Conservation (phyloP, 1,140 invertebrate genomes). For the Bombyx mori region DNA sequence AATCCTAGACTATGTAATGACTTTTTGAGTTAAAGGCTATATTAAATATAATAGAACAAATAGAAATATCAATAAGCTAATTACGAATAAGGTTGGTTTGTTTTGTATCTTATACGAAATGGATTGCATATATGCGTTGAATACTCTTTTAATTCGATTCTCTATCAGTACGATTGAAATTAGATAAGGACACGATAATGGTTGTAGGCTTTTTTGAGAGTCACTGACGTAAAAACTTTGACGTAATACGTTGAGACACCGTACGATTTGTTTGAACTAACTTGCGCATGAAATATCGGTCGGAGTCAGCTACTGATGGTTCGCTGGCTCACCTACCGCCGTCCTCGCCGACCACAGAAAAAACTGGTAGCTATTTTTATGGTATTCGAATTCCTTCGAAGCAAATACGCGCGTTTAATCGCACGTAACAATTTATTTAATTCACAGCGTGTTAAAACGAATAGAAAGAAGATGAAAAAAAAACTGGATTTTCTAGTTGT, state of each 20-base stretch:
- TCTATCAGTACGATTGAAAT: no score
- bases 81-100: no score
- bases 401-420: conserved; percentile 65
- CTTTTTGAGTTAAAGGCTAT: no score
- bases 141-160: no score
- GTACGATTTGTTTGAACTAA: conserved; percentile 68
- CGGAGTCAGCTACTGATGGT: conserved; percentile 63
- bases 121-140: no score
- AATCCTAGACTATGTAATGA: no score
- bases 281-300: conserved; percentile 49
- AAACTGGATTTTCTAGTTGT: conserved; percentile 21
- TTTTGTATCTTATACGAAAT: no score
- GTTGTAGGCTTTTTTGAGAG: conserved; percentile 1
- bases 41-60: no score
- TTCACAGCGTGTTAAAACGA: conserved; percentile 29
- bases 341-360: conserved; percentile 24
- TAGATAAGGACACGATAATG: no score
- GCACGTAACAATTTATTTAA: conserved; percentile 62
- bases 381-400: conserved; percentile 60
- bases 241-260: conserved; percentile 55
- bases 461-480: conserved; percentile 7
- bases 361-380: conserved; percentile 50
- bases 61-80: no score
- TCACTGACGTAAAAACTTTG: conserved; percentile 36
- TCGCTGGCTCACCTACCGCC: conserved; percentile 64